Conservation (phyloP, 2,888 invertebrate genomes). For the Dasysyrphus albostriatus region DNA sequence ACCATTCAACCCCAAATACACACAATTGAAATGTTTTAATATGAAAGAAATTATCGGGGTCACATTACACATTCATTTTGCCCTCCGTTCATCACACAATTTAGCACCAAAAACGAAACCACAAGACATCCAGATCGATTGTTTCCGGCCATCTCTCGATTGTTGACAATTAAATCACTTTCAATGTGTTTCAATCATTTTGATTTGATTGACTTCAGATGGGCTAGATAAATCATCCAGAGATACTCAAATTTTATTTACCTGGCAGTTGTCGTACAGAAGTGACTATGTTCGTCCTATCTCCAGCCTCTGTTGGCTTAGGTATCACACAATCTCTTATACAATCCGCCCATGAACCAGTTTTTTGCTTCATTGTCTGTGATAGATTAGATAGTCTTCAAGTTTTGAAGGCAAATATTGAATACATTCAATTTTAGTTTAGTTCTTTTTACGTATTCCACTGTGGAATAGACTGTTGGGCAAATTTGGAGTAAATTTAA, state of each 20-base stretch:
- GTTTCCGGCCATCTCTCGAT: not conserved
- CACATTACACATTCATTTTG: not conserved
- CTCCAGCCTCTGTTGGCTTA: not conserved
- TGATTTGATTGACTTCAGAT: not conserved
- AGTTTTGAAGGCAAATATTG: not conserved
- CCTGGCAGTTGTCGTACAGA: not conserved
- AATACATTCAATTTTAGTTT: not conserved
- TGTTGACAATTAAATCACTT: not conserved
- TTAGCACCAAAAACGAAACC: not conserved
- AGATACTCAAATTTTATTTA: not conserved
- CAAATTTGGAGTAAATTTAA: not conserved
- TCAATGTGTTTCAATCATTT: not conserved
- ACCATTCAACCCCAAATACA: not conserved
- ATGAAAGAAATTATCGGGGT: not conserved
- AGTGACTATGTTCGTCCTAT: not conserved
- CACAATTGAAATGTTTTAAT: not conserved
- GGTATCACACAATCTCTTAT: not conserved
- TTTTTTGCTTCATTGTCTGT: constrained; percentile 1
- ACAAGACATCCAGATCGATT: not conserved
- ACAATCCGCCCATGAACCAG: constrained; percentile 1
- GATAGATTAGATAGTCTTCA: constrained; percentile 8
- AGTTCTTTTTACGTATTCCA: not conserved
- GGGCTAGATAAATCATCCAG: constrained; percentile 3
- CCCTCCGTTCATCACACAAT: not conserved
- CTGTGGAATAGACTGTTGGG: not conserved